Conservation (phyloP, 2,797 vertebrate species). For the Poliocrania exsul region DNA sequence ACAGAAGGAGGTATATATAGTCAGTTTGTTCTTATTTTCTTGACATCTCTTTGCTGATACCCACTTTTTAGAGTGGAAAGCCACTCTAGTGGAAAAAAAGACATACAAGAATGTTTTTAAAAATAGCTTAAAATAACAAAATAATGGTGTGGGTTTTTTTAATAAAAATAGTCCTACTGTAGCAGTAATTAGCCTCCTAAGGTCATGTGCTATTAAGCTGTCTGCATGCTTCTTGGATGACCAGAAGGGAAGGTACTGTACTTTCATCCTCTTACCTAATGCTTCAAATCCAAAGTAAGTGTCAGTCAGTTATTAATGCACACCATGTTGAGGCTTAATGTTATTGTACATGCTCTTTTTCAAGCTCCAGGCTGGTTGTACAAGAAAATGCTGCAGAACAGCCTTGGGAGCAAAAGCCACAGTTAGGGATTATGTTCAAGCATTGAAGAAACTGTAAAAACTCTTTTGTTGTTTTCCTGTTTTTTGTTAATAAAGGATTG, state of each 20-base stretch:
- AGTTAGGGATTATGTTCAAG: slow-evolving; percentile 38
- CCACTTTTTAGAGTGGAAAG: background rate
- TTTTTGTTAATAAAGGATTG: slow-evolving; percentile 35
- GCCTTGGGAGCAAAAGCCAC: slow-evolving; percentile 26
- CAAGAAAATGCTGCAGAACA: slow-evolving; percentile 25
- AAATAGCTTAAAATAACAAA: background rate
- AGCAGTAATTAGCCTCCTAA: slow-evolving; percentile 1
- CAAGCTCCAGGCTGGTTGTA: slow-evolving; percentile 26
- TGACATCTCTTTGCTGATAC: background rate
- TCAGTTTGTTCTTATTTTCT: background rate
- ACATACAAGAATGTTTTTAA: background rate
- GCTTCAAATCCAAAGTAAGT: slow-evolving; percentile 21
- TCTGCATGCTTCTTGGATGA: background rate
- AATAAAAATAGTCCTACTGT: background rate
- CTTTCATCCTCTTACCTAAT: slow-evolving; percentile 38
- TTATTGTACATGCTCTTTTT: slow-evolving; percentile 32
- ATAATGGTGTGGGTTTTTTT: background rate
- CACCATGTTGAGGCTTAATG: slow-evolving; percentile 38
- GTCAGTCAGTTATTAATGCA: slow-evolving; percentile 7
- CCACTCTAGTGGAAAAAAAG: background rate
- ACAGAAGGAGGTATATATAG: background rate
- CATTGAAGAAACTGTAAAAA: slow-evolving; percentile 21
- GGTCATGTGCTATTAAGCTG: background rate
- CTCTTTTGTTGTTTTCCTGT: background rate
- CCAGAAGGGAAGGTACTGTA: background rate